Percentiles rank a stretch among this genome's conserved stretches.
Evolutionary conservation across 2,888 invertebrate genomes (phyloP).

Genomic region (Leptinotarsa rubiginosa): DNA sequence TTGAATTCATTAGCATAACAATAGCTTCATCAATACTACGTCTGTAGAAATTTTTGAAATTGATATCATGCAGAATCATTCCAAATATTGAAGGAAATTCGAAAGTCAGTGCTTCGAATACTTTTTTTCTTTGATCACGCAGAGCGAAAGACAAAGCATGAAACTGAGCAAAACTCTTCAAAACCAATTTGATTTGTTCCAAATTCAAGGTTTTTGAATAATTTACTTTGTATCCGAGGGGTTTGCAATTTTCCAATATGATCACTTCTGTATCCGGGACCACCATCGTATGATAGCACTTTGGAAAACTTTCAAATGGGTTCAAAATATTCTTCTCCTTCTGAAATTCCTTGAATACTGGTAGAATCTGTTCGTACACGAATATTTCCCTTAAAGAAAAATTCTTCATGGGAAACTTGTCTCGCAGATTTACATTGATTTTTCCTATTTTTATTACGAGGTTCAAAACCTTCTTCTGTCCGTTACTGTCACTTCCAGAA

Average conservation of each 20-base stretch:
- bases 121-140: constrained; percentile 27
- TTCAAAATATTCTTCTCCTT: constrained; percentile 37
- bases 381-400: constrained; percentile 47
- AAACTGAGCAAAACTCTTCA: constrained; percentile 40
- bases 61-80: not conserved
- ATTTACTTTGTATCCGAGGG: constrained; percentile 46
- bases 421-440: constrained; percentile 8
- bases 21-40: constrained; percentile 9
- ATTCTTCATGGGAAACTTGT: constrained; percentile 37
- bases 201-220: constrained; percentile 51
- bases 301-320: constrained; percentile 37
- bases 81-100: constrained; percentile 17
- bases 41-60: constrained; percentile 13
- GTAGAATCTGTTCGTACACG: constrained; percentile 46
- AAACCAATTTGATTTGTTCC: constrained; percentile 51
- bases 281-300: constrained; percentile 38
- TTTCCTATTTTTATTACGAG: constrained; percentile 32
- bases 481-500: constrained; percentile 35
- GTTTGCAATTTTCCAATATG: constrained; percentile 53
- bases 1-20: constrained; percentile 7
- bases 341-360: constrained; percentile 43
- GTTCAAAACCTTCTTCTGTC: constrained; percentile 40
- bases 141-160: constrained; percentile 42
- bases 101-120: constrained; percentile 25
- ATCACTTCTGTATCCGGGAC: constrained; percentile 38